Evolutionary conservation across 2,888 invertebrate species (phyloP).

Genomic region (Neoaliturus tenellus): DNA sequence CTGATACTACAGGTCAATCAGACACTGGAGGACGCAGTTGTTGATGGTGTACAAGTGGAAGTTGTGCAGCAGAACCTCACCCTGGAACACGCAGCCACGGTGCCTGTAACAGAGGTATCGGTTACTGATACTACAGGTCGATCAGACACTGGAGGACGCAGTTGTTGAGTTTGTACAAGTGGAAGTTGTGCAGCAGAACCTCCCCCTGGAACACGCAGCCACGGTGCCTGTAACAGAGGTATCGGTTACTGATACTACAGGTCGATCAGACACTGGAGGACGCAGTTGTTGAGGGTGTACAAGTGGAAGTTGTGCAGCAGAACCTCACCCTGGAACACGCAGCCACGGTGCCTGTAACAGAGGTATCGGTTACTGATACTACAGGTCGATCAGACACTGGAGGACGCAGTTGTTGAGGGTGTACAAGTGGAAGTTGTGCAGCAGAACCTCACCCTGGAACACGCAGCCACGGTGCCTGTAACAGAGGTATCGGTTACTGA

Average conservation of each 20-base stretch:
- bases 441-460: neutral
- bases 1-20: too few relatives aligned
- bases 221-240: too few relatives aligned
- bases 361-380: too few relatives aligned
- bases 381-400: too few relatives aligned
- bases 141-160: neutral
- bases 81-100: neutral
- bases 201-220: neutral
- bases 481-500: too few relatives aligned
- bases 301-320: neutral
- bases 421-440: neutral
- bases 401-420: slow-evolving; percentile 3
- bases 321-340: neutral
- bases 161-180: neutral
- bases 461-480: too few relatives aligned
- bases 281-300: slow-evolving; percentile 10
- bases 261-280: neutral
- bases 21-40: slow-evolving; percentile 10
- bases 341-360: too few relatives aligned
- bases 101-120: too few relatives aligned
- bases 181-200: neutral
- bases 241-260: too few relatives aligned
- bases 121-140: too few relatives aligned
- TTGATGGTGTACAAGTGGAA: neutral
- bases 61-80: neutral